phyloP scores from a whole-genome alignment of 1,140 invertebrate species.

The Araneus ventricosus region DNA sequence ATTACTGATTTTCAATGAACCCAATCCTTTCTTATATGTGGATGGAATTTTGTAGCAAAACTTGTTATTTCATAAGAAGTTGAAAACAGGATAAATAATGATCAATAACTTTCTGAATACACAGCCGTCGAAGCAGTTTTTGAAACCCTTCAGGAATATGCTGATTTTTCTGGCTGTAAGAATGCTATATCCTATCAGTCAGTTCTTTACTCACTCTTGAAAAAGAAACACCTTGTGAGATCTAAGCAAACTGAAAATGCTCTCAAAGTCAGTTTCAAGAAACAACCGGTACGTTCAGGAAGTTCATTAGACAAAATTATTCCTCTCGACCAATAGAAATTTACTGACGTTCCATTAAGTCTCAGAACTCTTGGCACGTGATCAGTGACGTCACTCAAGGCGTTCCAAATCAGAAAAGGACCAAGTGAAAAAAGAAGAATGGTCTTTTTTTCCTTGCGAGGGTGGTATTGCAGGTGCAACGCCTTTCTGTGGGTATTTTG shows the following conservation, averaged over 20 bases:
- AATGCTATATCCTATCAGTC: too few relatives aligned
- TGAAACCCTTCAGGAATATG: too few relatives aligned
- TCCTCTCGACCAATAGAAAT: constrained; percentile 37
- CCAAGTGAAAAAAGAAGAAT: neutral
- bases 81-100: too few relatives aligned
- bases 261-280: neutral
- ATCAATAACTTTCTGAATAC: too few relatives aligned
- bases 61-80: too few relatives aligned
- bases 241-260: neutral
- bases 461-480: constrained; percentile 54
- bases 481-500: constrained; percentile 50
- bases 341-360: neutral
- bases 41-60: too few relatives aligned
- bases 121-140: too few relatives aligned
- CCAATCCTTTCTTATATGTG: too few relatives aligned
- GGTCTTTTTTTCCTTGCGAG: neutral
- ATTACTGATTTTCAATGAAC: too few relatives aligned
- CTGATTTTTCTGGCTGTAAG: too few relatives aligned
- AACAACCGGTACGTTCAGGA: neutral
- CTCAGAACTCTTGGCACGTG: constrained; percentile 38
- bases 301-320: constrained; percentile 21
- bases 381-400: constrained; percentile 45
- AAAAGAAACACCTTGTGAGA: too few relatives aligned
- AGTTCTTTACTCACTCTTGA: too few relatives aligned
- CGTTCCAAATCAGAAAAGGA: constrained; percentile 2